phyloP scores from a whole-genome alignment of 2,797 vertebrate genomes.

The Melopsittacus undulatus region DNA sequence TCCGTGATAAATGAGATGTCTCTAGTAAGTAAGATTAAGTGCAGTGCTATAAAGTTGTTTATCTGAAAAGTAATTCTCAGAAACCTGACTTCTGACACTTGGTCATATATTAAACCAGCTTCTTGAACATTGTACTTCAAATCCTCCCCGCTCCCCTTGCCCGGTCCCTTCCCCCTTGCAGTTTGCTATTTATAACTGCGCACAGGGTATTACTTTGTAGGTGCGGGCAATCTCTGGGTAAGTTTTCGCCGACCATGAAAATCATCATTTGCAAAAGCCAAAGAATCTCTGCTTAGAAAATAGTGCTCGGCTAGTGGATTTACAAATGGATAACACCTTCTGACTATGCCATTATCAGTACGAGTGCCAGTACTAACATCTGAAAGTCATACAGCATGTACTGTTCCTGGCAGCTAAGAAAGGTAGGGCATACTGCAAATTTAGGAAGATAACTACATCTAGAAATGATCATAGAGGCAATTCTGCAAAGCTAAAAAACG shows the following conservation, averaged over 20 bases:
- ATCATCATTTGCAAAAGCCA: conserved; percentile 28
- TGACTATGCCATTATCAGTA: conserved; percentile 13
- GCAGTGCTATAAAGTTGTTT: conserved; percentile 88
- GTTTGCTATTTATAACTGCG: conserved; percentile 62
- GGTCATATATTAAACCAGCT: conserved; percentile 89
- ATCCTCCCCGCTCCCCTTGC: conserved; percentile 19
- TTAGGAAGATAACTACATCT: not conserved
- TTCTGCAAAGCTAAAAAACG: not conserved
- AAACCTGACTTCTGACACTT: conserved; percentile 82
- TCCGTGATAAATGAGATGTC: conserved; percentile 84
- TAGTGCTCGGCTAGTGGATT: conserved; percentile 1
- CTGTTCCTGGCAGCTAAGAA: conserved; percentile 5
- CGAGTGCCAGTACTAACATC: conserved; percentile 41
- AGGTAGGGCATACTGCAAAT: not conserved
- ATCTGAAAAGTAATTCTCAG: conserved; percentile 86
- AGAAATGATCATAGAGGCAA: not conserved
- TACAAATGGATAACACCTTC: not conserved
- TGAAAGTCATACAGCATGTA: conserved; percentile 49
- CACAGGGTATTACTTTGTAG: conserved; percentile 16
- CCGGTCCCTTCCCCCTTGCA: not conserved
- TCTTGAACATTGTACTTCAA: conserved; percentile 82
- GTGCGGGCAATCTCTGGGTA: not conserved
- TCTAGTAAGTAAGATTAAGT: conserved; percentile 83
- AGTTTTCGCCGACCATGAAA: conserved; percentile 52
- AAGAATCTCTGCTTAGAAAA: conserved; percentile 22